phyloP scores from a whole-genome alignment of 1,140 invertebrate species.

The Drosophila bifasciata region DNA sequence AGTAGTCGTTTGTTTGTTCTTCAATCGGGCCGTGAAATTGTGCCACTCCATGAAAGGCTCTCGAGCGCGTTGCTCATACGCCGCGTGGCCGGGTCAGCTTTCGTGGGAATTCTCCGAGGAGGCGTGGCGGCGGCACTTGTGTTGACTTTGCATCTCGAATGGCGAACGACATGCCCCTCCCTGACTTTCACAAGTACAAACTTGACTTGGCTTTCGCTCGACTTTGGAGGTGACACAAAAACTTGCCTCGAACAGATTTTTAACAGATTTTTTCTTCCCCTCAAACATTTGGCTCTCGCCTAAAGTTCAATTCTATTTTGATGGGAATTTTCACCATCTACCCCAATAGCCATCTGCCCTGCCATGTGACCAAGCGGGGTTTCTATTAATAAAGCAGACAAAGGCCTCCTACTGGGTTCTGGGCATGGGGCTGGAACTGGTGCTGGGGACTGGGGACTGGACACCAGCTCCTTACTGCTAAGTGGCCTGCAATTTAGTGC shows the following conservation, averaged over 20 bases:
- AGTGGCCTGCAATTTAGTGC: constrained; percentile 59
- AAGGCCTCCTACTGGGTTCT: constrained; percentile 9
- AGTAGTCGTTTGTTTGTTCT: constrained; percentile 31
- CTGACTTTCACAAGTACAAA: constrained; percentile 12
- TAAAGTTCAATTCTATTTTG: constrained; percentile 47
- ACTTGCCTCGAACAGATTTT: constrained; percentile 13
- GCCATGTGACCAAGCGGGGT: constrained; percentile 26
- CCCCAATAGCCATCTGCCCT: constrained; percentile 7
- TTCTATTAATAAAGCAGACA: constrained; percentile 66
- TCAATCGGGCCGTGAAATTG: constrained; percentile 70
- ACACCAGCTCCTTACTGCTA: no score
- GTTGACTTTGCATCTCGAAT: constrained; percentile 72
- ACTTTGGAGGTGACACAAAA: constrained; percentile 18
- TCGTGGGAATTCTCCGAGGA: constrained; percentile 24
- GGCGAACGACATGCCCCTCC: constrained; percentile 27
- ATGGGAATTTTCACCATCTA: not conserved
- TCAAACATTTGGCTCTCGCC: no score
- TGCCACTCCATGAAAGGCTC: constrained; percentile 8
- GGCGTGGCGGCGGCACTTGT: constrained; percentile 10
- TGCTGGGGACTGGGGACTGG: no score
- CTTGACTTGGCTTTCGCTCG: constrained; percentile 25
- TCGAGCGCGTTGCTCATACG: constrained; percentile 55
- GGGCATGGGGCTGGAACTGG: not conserved
- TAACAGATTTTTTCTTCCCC: no score
- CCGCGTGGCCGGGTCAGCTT: constrained; percentile 43